These are phyloP conservation scores for Spodoptera litura DNA, from an alignment of 1,140 invertebrate genomes.

Conservation along the genomic window DNA sequence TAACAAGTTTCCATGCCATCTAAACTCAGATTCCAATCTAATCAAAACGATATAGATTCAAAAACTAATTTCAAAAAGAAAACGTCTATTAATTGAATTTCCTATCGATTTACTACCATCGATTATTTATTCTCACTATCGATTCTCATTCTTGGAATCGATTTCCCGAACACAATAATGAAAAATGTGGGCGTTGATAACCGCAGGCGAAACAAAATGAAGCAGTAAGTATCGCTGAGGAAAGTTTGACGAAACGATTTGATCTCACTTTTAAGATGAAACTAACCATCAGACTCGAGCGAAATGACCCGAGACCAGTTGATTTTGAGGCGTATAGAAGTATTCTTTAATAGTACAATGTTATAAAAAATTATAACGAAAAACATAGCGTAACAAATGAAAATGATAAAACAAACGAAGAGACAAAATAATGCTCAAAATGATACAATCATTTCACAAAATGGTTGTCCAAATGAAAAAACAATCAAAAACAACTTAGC, in stretches of 20 bases:
- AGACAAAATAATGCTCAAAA: too few relatives aligned
- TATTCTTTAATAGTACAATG: background rate
- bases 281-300: conserved; percentile 37
- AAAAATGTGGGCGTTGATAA: conserved; percentile 47
- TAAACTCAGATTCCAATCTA: too few relatives aligned
- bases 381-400: background rate
- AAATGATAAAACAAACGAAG: background rate
- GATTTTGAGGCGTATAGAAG: conserved; percentile 24
- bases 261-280: conserved; percentile 59
- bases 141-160: conserved; percentile 1
- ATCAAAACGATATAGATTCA: background rate
- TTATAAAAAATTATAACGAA: background rate
- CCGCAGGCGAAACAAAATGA: conserved; percentile 40
- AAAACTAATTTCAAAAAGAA: conserved; percentile 2
- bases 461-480: too few relatives aligned
- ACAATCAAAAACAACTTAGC: too few relatives aligned
- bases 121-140: conserved; percentile 7
- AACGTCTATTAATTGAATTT: conserved; percentile 7
- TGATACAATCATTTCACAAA: too few relatives aligned
- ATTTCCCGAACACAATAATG: conserved; percentile 32
- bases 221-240: conserved; percentile 30
- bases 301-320: conserved; percentile 51
- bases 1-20: too few relatives aligned
- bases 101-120: background rate
- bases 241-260: conserved; percentile 60